phyloP scores from a whole-genome alignment of 2,113 vertebrate genomes.

The Centropus bengalensis region DNA sequence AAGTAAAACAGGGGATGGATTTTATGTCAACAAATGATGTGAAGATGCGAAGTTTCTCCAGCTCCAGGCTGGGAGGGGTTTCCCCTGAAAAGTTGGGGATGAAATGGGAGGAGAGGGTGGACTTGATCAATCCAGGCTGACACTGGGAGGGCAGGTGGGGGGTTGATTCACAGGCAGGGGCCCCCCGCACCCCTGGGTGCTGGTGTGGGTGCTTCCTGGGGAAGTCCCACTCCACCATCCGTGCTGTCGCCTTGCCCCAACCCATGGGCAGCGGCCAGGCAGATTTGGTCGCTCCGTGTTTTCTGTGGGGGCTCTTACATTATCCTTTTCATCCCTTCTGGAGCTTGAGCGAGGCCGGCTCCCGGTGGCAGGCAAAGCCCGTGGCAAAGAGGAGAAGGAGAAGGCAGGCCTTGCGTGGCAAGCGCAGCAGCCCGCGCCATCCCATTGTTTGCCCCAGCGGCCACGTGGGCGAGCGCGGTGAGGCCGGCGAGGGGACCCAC shows the following conservation, averaged over 20 bases:
- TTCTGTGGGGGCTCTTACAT: not conserved
- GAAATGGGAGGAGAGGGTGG: not conserved
- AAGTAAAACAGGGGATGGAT: constrained; percentile 63
- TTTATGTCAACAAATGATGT: constrained; percentile 50
- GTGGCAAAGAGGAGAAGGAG: not conserved
- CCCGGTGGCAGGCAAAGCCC: not conserved
- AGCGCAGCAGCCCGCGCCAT: constrained; percentile 6
- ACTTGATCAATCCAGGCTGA: not conserved
- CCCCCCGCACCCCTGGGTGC: not conserved
- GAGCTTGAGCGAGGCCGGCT: not conserved
- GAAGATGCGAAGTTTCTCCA: constrained; percentile 46
- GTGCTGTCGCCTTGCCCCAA: accelerated
- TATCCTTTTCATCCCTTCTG: not conserved
- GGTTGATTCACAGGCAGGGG: accelerated
- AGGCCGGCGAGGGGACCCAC: constrained; percentile 32
- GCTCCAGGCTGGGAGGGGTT: not conserved
- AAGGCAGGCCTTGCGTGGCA: constrained; percentile 6
- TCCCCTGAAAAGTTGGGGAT: not conserved
- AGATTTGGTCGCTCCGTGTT: not conserved
- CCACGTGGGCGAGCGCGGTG: constrained; percentile 39
- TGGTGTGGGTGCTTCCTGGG: not conserved
- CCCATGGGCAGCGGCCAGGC: accelerated
- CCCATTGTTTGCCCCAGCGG: constrained; percentile 50
- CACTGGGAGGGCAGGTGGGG: not conserved
- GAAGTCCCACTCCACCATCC: not conserved